Conservation (phyloP, 2,797 vertebrate species). For the Apodemus agrarius region DNA sequence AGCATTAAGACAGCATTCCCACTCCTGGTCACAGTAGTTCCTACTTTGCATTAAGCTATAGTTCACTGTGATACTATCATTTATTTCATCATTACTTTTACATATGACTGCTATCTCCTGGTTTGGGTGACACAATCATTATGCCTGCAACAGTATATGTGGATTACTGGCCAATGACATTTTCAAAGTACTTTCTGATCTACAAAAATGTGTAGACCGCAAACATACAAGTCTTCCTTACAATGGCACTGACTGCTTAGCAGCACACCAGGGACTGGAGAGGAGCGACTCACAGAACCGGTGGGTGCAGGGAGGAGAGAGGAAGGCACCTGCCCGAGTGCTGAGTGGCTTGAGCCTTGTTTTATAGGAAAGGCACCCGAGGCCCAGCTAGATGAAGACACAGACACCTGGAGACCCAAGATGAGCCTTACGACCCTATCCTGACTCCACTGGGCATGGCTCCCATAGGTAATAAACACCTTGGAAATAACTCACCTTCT, state of each 20-base stretch:
- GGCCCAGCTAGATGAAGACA: background rate
- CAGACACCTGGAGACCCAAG: background rate
- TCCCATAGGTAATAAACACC: background rate
- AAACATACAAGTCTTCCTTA: background rate
- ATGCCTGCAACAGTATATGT: background rate
- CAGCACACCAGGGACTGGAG: background rate
- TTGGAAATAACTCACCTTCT: slow-evolving; percentile 67
- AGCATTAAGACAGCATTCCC: background rate
- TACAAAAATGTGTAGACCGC: background rate
- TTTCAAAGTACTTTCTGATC: background rate
- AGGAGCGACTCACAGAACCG: background rate
- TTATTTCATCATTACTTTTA: background rate
- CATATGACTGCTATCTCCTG: background rate
- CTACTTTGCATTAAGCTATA: background rate
- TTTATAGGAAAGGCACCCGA: slow-evolving; percentile 13
- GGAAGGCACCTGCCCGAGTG: background rate
- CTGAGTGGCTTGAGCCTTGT: background rate
- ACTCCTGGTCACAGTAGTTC: background rate
- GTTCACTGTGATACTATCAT: background rate
- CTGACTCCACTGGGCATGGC: background rate
- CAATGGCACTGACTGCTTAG: too few relatives aligned
- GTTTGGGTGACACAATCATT: background rate
- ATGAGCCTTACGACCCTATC: background rate
- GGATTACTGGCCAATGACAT: background rate
- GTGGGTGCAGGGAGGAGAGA: background rate